Evolutionary conservation across 30 jellyfish, hydroid and myxozoan genomes (phyloP), one percentile per base, ranked within the genome.

Genomic region (Sanderia malayensis): DNA sequence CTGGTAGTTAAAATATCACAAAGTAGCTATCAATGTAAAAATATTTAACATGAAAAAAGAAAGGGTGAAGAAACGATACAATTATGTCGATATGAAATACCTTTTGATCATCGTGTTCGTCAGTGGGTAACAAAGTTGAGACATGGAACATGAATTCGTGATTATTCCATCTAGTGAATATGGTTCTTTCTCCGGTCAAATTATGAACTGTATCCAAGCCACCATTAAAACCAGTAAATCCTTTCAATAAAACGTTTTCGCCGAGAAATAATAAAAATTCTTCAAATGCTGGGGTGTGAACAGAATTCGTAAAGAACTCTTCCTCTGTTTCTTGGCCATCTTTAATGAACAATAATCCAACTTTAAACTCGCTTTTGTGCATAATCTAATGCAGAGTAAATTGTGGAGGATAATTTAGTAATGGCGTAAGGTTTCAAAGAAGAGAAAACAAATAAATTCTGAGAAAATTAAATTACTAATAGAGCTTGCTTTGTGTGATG

Each of bases 131-230:
- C 81, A 92, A 30, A 7, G 98, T 92, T 46, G 98, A 79, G 11
- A 92, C 98, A 70, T 92, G 98, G 67, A 92, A 92, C 98, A 92
- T 92, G 23, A 92, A 76, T 47, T 85, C 74, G 29, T 65, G 69
- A 1, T 79, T 70, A 31, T 73, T 70, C 96, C 96, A 92, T 67
- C 79, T 80, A 15, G 92, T 84, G 67, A 85, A 92, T 7, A 92
- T 61, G 15, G 98, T 84, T 30, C 44, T 79, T 33, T 78, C 86
- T 2, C 98, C 98, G 28, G 98, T 92, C 46, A 92, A 70, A 59
- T 81, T 94, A 49, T 41, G 73, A 18, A 28, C 70, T 25, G 95
- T 92, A 62, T 92, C 98, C 21, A 92, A 67, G 2, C 98, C 98
- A 44, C 98, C 98, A 55, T 73, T 84, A 71, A 75, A 92, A 6